A percentile compares a stretch with the other conserved stretches of the same genome.
Conservation (phyloP, 2,797 vertebrate genomes). For the Enteromius trimaculatus region DNA sequence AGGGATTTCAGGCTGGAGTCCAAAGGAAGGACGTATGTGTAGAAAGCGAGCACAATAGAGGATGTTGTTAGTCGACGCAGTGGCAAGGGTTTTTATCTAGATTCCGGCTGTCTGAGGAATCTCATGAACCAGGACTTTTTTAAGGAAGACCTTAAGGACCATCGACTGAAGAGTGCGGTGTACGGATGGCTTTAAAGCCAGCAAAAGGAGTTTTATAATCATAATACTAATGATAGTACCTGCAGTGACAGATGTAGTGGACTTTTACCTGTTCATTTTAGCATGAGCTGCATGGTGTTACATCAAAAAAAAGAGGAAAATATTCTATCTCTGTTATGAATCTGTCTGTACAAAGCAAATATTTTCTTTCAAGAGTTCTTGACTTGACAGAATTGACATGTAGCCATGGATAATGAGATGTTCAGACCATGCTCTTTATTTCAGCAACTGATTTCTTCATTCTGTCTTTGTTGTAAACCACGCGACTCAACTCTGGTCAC, state of each 20-base stretch:
- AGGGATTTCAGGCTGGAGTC: constrained; percentile 51
- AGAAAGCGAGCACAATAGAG: constrained; percentile 34
- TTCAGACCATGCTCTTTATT: constrained; percentile 76
- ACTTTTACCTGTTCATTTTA: constrained; percentile 71
- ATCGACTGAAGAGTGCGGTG: constrained; percentile 27
- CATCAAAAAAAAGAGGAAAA: constrained; percentile 49
- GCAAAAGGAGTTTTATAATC: constrained; percentile 45
- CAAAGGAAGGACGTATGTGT: constrained; percentile 46
- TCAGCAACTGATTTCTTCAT: constrained; percentile 66
- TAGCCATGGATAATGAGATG: constrained; percentile 78
- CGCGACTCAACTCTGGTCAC: constrained; percentile 83
- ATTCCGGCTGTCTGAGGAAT: neutral
- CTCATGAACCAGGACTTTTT: constrained; percentile 43
- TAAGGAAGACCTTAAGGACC: constrained; percentile 49
- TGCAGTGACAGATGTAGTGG: constrained; percentile 56
- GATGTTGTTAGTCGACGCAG: constrained; percentile 16
- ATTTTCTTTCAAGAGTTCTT: constrained; percentile 82
- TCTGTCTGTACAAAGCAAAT: constrained; percentile 69
- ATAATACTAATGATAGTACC: constrained; percentile 49
- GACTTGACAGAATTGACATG: constrained; percentile 80
- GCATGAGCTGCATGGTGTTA: constrained; percentile 87
- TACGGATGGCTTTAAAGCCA: constrained; percentile 31
- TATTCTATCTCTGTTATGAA: constrained; percentile 77
- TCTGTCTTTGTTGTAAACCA: constrained; percentile 69
- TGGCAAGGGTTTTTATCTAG: constrained; percentile 25